Conservation (phyloP, 2,888 invertebrate species). For the Didymodactylos carnosus region DNA sequence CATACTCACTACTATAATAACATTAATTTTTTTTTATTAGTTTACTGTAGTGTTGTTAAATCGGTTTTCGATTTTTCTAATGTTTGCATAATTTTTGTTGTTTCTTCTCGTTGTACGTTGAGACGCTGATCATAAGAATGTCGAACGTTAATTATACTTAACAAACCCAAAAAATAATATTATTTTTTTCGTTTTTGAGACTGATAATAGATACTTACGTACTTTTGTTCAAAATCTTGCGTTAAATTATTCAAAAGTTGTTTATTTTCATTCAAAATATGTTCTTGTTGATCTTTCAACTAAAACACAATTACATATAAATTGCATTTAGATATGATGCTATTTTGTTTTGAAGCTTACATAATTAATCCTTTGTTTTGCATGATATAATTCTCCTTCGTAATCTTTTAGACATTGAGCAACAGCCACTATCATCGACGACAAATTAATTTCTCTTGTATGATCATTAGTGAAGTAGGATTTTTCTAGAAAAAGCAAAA, state of each 20-base stretch:
- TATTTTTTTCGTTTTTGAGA: background rate
- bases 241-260: background rate
- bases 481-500: background rate
- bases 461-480: background rate
- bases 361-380: background rate
- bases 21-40: background rate
- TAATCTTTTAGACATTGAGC: background rate
- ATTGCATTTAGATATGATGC: background rate
- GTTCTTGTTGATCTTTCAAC: background rate
- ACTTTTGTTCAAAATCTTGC: background rate
- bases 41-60: background rate
- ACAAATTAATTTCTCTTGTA: background rate
- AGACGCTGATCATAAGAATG: background rate
- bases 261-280: background rate
- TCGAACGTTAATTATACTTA: background rate
- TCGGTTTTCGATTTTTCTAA: background rate
- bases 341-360: no score
- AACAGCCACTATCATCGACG: no score
- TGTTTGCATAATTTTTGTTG: background rate
- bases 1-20: background rate
- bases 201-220: background rate
- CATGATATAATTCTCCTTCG: background rate
- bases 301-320: background rate
- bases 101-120: background rate
- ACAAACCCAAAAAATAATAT: background rate